phyloP scores from a whole-genome alignment of 2,888 invertebrate genomes.

The Epirrita christyi region DNA sequence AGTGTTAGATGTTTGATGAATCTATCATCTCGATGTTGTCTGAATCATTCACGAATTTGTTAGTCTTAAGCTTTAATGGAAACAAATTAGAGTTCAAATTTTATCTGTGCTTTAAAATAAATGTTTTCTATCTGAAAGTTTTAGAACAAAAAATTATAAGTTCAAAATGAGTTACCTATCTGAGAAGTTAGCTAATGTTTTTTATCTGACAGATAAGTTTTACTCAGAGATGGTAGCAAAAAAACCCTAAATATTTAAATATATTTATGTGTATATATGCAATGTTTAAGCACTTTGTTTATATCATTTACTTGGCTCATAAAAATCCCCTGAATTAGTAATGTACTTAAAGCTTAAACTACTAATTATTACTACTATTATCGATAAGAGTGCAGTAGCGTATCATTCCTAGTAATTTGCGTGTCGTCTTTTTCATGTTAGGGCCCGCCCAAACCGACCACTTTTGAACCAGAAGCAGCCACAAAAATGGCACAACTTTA shows the following conservation, averaged over 20 bases:
- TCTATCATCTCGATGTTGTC: conserved; percentile 56
- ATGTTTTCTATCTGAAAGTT: conserved; percentile 20
- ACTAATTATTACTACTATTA: conserved; percentile 42
- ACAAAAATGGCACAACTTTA: background rate
- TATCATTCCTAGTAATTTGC: conserved; percentile 52
- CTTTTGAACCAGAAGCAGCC: background rate
- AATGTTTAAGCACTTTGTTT: conserved; percentile 25
- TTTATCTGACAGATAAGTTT: background rate
- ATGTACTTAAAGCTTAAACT: conserved; percentile 29
- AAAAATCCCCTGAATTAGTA: conserved; percentile 22
- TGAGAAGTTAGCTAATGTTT: background rate
- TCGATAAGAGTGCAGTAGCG: conserved; percentile 33
- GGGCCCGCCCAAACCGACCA: conserved; percentile 23
- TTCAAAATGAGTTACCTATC: conserved; percentile 30
- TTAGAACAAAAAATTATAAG: conserved; percentile 25
- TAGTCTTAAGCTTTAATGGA: conserved; percentile 74
- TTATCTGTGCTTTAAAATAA: conserved; percentile 22
- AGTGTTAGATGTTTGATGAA: conserved; percentile 66
- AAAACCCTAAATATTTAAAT: conserved; percentile 22
- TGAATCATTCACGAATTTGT: conserved; percentile 72
- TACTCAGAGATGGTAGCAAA: background rate
- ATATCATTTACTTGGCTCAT: conserved; percentile 26
- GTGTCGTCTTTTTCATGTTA: conserved; percentile 34
- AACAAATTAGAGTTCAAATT: conserved; percentile 37
- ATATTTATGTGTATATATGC: conserved; percentile 22